Base-by-base conservation (phyloP, 2,113 vertebrate species). In the Bubo scandiacus region DNA sequence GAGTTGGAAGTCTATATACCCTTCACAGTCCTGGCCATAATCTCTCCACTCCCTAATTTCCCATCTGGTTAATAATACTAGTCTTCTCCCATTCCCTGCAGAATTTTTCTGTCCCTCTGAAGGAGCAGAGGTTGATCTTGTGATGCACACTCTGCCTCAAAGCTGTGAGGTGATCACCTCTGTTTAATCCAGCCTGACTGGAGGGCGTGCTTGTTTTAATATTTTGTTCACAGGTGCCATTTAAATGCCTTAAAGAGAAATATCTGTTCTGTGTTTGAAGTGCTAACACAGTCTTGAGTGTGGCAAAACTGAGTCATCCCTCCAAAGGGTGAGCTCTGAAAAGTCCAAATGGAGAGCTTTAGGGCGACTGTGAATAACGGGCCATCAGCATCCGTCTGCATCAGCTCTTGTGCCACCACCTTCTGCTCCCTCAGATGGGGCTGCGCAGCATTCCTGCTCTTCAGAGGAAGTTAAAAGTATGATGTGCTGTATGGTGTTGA, bases 351-450 rank as follows among this genome's bases (percentile, higher is more conserved):
- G 47, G 21, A 49, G 17, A 26, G n/a, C 65, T 55, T 40, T 12
- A 17, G 30, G 65, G 16, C 14, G 61, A 20, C 8, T 20, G 38
- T 54, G 72, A 43, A 15, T 32, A 11, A 62, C 1, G 57, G 62
- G 32, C 36, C 29, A 36, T 57, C 54, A 36, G 70, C 65, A 27
- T 5, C 59, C 43, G 6, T 13, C 88, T n/a, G 54, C 36, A 8
- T 25, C 30, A 45, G 36, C 15, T 36, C 21, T 34, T 27, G 25
- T 17, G 81, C 57, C 82, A 36, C 77, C 81, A 15, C 25, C 55
- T 63, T 23, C 45, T 0, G 0, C 43, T 45, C 43, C 67, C 2
- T 2, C 0, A 2, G 12, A 13, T 3, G 15, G 52, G 3, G 7
- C 75, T 29, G 30, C 61, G 15, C 42, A 59, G 58, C 18, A 9